Base-by-base conservation (phyloP, 1,140 invertebrate genomes). In the Papilio polytes region DNA sequence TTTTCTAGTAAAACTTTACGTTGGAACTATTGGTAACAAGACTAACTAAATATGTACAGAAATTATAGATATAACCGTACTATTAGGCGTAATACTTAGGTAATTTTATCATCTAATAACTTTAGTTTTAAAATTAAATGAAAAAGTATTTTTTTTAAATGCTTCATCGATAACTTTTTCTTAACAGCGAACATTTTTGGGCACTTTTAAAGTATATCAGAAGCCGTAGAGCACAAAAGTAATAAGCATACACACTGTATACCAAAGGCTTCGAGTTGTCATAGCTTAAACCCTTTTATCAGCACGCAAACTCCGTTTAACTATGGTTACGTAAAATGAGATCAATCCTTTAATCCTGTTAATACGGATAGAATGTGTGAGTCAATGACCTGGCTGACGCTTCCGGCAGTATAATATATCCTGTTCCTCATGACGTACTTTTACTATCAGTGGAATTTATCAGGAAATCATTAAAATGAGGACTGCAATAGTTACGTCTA, bases 321-420 rank as follows among this genome's bases (percentile, higher is more conserved):
- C 20, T 63, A 63, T 12, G 59, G 22, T 63, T 13, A 26, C 20
- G 9, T 63, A 63, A 20, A 59, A 63, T 63, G 59, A 70, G 26
- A 70, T 70, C 63, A 70, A 70, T 70, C 63, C 63, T 70, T 70
- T 70, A 70, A 70, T 70, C 63, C 26, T 63, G 26, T 9, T 10
- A 22, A 63, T 46, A 22, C 41, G 41, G 36, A 22, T 22, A 74
- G 46, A 51, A 53, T 22, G 73, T n/a, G 13, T 15, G 20, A 46
- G 44, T 74, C 20, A 74, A 26, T 74, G 74, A 74, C 41, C 48
- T 22, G n/a, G 44, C 73, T 22, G 46, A 74, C 46, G 74, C 74
- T 74, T 74, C 74, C 74, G 44, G 74, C 46, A 51, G 48, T 26
- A 26, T 74, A 74, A 74, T 26, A 74, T 51, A 53, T 74, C 20